These are phyloP conservation scores for Tetheella fluctuosa DNA, from an alignment of 2,888 invertebrate genomes.

Conservation along the genomic window DNA sequence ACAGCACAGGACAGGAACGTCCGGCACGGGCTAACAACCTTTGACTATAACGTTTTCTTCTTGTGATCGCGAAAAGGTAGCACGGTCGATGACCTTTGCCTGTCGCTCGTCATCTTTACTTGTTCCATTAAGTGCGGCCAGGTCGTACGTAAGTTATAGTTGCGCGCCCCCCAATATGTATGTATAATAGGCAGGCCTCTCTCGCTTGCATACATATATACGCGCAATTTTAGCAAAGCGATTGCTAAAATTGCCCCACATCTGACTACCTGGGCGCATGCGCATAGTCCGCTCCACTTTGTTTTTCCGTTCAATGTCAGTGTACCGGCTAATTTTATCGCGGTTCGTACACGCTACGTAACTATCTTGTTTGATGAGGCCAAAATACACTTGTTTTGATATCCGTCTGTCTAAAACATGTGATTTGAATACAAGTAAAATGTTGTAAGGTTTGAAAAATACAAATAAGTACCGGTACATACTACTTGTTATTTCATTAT, in stretches of 20 bases:
- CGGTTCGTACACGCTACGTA: conserved; percentile 72
- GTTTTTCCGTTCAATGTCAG: conserved; percentile 84
- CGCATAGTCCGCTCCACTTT: conserved; percentile 75
- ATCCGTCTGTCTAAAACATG: conserved; percentile 60
- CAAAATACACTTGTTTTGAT: conserved; percentile 78
- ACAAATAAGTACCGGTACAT: not conserved
- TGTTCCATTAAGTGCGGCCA: conserved; percentile 56
- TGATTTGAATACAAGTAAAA: too few species aligned
- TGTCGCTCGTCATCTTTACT: conserved; percentile 53
- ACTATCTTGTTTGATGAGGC: conserved; percentile 74
- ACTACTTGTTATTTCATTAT: not conserved
- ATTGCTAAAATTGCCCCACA: conserved; percentile 63
- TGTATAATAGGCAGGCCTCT: too few species aligned
- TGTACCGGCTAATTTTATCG: conserved; percentile 83
- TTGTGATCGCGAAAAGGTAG: conserved; percentile 46
- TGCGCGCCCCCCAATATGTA: conserved; percentile 49
- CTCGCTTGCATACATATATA: not conserved
- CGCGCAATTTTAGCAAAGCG: conserved; percentile 45
- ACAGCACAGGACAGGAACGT: conserved; percentile 11
- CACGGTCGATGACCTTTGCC: conserved; percentile 66
- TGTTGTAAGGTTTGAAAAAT: too few species aligned
- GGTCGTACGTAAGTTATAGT: conserved; percentile 33
- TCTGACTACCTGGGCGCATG: conserved; percentile 69
- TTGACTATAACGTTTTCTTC: conserved; percentile 25
- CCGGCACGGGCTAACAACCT: conserved; percentile 58